Evolutionary conservation across 1,140 invertebrate genomes (phyloP).

Genomic region (Apocrypta bakeri): DNA sequence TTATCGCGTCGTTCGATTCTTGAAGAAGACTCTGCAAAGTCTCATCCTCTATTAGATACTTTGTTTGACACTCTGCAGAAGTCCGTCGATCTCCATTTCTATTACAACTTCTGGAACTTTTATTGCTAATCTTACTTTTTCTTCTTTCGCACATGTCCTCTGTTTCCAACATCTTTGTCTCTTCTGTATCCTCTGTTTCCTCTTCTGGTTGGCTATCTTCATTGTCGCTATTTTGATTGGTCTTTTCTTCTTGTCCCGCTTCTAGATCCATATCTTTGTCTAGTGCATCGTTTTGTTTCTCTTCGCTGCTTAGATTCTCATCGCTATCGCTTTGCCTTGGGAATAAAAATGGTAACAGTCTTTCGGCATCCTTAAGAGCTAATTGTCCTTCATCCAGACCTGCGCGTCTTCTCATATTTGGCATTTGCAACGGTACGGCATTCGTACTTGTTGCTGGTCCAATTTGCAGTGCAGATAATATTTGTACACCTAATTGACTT

Average conservation of each 20-base stretch:
- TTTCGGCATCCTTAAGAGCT: slow-evolving; percentile 72
- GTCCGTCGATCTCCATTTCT: slow-evolving; percentile 55
- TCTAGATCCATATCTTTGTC: slow-evolving; percentile 76
- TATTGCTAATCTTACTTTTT: slow-evolving; percentile 66
- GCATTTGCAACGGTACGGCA: slow-evolving; percentile 70
- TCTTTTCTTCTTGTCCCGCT: slow-evolving; percentile 60
- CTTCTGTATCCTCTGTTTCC: slow-evolving; percentile 67
- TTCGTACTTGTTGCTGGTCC: slow-evolving; percentile 72
- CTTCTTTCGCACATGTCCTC: slow-evolving; percentile 59
- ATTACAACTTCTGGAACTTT: slow-evolving; percentile 61
- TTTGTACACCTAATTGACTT: slow-evolving; percentile 81
- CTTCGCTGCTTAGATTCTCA: slow-evolving; percentile 69
- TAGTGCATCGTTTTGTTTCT: slow-evolving; percentile 73
- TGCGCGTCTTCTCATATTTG: slow-evolving; percentile 77
- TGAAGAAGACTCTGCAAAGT: slow-evolving; percentile 72
- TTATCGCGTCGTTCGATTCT: slow-evolving; percentile 63
- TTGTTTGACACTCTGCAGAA: slow-evolving; percentile 63
- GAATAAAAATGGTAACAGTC: slow-evolving; percentile 75
- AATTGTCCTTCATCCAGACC: slow-evolving; percentile 66
- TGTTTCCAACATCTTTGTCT: slow-evolving; percentile 66
- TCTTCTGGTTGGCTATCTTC: slow-evolving; percentile 75
- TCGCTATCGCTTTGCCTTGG: slow-evolving; percentile 75
- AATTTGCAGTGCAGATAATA: slow-evolving; percentile 73
- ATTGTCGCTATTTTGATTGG: slow-evolving; percentile 69
- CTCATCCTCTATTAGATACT: slow-evolving; percentile 67